These are phyloP conservation scores for Dorcus parallelipipedus DNA, from an alignment of 2,888 invertebrate species.

Conservation along the genomic window DNA sequence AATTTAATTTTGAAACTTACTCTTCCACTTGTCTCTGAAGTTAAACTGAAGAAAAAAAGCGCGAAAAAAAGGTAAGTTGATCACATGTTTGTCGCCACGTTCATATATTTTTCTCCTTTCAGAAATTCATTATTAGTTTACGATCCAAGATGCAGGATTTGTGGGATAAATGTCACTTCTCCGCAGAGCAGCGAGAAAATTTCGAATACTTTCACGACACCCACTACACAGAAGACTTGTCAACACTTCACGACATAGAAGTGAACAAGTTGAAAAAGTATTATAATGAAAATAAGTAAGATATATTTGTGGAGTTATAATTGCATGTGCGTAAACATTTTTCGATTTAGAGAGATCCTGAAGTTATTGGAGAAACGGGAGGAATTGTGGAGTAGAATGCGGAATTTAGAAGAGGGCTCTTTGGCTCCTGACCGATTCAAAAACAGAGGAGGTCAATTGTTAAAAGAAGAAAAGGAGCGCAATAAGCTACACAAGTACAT, in stretches of 20 bases:
- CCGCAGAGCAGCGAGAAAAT: constrained; percentile 57
- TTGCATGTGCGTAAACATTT: not conserved
- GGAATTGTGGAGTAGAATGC: constrained; percentile 71
- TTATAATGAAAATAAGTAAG: constrained; percentile 63
- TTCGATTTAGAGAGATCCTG: constrained; percentile 57
- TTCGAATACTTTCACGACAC: constrained; percentile 65
- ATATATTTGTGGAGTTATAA: not conserved
- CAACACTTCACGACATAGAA: constrained; percentile 76
- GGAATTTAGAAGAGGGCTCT: constrained; percentile 70
- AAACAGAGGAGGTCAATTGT: constrained; percentile 82
- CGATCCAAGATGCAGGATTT: constrained; percentile 67
- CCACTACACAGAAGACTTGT: constrained; percentile 74
- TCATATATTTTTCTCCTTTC: constrained; percentile 23
- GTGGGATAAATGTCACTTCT: constrained; percentile 77
- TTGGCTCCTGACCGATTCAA: constrained; percentile 79
- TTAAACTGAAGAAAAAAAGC: too few species aligned
- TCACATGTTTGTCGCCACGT: not conserved
- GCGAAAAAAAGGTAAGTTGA: constrained; percentile 47
- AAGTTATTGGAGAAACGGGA: constrained; percentile 64
- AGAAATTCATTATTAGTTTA: constrained; percentile 63
- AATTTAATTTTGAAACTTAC: too few species aligned
- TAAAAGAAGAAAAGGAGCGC: constrained; percentile 84
- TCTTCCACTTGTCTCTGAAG: too few species aligned
- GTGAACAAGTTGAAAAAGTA: constrained; percentile 64
- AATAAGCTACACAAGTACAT: constrained; percentile 69